Evolutionary conservation across 2,888 invertebrate species (phyloP).

Genomic region (Pammene fasciana): DNA sequence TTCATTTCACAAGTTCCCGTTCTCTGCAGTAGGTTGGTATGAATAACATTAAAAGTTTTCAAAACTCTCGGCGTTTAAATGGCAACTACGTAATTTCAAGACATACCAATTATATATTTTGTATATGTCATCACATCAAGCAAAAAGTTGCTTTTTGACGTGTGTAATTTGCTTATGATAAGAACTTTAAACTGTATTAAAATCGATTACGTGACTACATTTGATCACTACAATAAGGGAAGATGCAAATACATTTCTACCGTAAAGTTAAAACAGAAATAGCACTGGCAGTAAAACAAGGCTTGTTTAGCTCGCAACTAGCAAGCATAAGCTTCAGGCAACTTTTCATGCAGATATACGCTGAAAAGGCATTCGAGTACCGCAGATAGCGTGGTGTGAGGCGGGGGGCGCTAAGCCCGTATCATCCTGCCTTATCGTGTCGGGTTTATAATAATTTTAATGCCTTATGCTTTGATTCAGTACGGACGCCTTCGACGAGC

Average conservation of each 20-base stretch:
- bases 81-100: too few relatives aligned
- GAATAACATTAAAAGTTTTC: not conserved
- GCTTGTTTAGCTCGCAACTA: constrained; percentile 36
- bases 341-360: constrained; percentile 72
- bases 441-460: constrained; percentile 83
- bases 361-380: constrained; percentile 72
- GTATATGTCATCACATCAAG: too few relatives aligned
- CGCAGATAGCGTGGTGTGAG: constrained; percentile 65
- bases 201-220: not conserved
- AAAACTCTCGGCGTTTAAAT: not conserved
- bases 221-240: not conserved
- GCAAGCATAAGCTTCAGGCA: constrained; percentile 66
- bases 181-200: not conserved
- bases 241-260: not conserved
- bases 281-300: constrained; percentile 19
- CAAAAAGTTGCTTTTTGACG: too few relatives aligned
- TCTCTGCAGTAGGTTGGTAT: constrained; percentile 42
- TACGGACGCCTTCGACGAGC: too few relatives aligned
- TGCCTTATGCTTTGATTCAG: constrained; percentile 50
- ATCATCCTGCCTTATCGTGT: constrained; percentile 50
- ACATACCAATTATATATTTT: too few relatives aligned
- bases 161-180: too few relatives aligned
- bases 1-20: constrained; percentile 72
- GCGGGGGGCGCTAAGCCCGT: constrained; percentile 49
- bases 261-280: constrained; percentile 12